A percentile compares a stretch with the other conserved stretches of the same genome.
These are phyloP conservation scores for Plagodis dolabraria DNA, from an alignment of 2,888 invertebrate genomes.

Conservation along the genomic window DNA sequence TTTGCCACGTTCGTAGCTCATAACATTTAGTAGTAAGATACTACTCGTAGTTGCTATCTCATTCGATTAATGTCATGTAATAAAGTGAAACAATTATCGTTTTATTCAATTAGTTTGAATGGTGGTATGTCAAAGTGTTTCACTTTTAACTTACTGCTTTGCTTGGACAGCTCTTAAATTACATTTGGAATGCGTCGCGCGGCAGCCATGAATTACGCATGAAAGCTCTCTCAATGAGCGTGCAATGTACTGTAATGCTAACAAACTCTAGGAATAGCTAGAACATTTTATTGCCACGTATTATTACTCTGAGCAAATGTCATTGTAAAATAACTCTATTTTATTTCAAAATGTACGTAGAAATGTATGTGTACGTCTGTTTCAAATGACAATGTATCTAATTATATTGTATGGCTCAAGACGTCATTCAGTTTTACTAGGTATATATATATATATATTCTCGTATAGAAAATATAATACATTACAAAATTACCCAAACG, in stretches of 20 bases:
- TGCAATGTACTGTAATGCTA: constrained; percentile 63
- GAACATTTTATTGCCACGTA: constrained; percentile 30
- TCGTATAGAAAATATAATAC: no score
- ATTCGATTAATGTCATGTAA: not conserved
- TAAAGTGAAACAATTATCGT: constrained; percentile 27
- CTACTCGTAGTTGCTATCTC: no score
- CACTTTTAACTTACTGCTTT: constrained; percentile 41
- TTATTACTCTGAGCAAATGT: not conserved
- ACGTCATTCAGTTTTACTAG: no score
- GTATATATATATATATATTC: no score
- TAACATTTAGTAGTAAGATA: no score
- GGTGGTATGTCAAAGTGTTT: constrained; percentile 27
- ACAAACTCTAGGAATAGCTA: constrained; percentile 44
- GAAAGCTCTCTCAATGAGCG: constrained; percentile 62
- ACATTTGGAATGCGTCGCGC: constrained; percentile 76
- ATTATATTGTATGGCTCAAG: no score
- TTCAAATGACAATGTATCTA: no score
- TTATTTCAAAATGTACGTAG: no score
- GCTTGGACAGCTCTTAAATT: constrained; percentile 60
- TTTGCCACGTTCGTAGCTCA: no score
- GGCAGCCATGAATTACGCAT: constrained; percentile 75
- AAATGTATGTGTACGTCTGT: no score
- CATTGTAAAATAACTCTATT: no score
- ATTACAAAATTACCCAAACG: no score
- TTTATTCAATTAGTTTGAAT: constrained; percentile 30